These are phyloP conservation scores for Pandion haliaetus DNA, from an alignment of 2,113 vertebrate genomes.

Conservation along the genomic window DNA sequence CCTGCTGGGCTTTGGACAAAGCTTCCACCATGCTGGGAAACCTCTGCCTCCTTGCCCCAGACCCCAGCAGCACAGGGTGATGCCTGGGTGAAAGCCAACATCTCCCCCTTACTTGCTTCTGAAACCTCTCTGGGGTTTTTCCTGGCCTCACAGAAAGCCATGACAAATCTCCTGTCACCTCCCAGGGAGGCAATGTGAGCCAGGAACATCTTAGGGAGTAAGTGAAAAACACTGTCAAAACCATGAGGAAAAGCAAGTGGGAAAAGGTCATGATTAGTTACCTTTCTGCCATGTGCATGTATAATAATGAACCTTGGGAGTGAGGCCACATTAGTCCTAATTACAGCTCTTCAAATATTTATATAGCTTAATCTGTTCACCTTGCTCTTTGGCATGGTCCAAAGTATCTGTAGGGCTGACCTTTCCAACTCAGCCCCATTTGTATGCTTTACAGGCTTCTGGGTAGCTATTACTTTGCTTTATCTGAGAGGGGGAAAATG, in stretches of 20 bases:
- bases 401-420: background rate
- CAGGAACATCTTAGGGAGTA: background rate
- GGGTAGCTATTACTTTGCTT: background rate
- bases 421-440: background rate
- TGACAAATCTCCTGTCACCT: background rate
- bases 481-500: background rate
- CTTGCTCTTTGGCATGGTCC: background rate
- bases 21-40: background rate
- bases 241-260: background rate
- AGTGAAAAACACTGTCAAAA: conserved; percentile 12
- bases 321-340: background rate
- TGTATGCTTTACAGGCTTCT: background rate
- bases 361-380: conserved; percentile 23
- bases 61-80: background rate
- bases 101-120: background rate
- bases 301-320: conserved; percentile 20
- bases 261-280: background rate
- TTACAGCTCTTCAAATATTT: conserved; percentile 58
- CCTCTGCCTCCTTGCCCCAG: background rate
- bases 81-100: background rate
- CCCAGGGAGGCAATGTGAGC: background rate
- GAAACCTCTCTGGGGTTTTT: background rate
- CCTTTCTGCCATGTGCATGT: background rate
- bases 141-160: background rate
- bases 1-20: background rate